Evolutionary conservation across 2,113 vertebrate genomes (phyloP), one percentile per base, ranked within the genome.

Genomic region (Mugil cephalus): DNA sequence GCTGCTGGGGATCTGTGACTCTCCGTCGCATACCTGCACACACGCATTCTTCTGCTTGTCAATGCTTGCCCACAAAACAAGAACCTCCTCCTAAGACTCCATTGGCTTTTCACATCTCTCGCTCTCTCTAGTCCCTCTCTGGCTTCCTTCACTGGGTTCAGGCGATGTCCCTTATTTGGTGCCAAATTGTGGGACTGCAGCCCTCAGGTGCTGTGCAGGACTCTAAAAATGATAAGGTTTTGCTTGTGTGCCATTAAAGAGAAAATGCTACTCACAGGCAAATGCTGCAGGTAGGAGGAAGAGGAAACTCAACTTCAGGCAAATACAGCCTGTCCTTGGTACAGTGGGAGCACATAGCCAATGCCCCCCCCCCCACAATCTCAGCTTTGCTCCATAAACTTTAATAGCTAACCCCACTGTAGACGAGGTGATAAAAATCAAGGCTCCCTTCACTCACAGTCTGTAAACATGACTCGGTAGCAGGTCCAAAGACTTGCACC

Each of bases 31-130:
- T 47, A 48, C 80, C 54, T 74, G 50, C 85, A 77, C 30, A 35
- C 24, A 36, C 50, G 80, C 92, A 92, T 93, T 92, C 89, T 86
- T 85, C 64, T 72, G 77, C 91, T 55, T 91, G 93, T 88, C 84
- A 80, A 63, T 80, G 86, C 92, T 69, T 82, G 91, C 58, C 74
- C 62, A 13, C 14, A 59, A 30, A 75, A 68, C 69, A 65, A 39
- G 42, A 80, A 77, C 50, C 56, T 66, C 39, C 53, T 55, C 53
- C 56, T 64, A 30, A 47, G 45, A 30, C 60, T 53, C 47, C 45
- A 6, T 40, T 82, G 19, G 5, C 45, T 19, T 51, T 50, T 60
- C n/a, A 42, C 45, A 40, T 61, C 35, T 61, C 35, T 69, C 19
- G 15, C 51, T 64, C 21, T 42, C 54, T 60, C 34, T 50, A 5